phyloP scores from a whole-genome alignment of 2,888 invertebrate species.

The Protodeltote pygarga region DNA sequence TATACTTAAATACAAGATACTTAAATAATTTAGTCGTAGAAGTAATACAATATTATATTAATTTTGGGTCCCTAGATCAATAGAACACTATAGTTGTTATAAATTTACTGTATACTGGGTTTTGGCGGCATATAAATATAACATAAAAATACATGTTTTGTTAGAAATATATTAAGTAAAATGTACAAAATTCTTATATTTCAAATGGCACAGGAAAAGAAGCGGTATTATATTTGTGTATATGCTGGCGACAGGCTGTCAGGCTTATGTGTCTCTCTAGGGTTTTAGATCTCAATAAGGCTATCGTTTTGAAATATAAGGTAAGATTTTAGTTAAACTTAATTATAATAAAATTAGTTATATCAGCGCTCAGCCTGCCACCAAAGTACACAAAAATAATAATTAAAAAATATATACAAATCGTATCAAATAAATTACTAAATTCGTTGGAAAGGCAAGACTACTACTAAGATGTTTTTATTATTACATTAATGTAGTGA shows the following conservation, averaged over 20 bases:
- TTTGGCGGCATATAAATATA: slow-evolving; percentile 29
- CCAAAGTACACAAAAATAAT: slow-evolving; percentile 9
- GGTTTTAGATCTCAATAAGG: too few relatives aligned
- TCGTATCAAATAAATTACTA: slow-evolving; percentile 58
- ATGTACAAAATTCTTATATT: slow-evolving; percentile 45
- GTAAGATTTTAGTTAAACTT: too few relatives aligned
- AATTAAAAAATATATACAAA: slow-evolving; percentile 49
- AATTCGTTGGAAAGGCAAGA: slow-evolving; percentile 82
- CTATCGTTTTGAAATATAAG: too few relatives aligned
- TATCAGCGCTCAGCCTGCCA: neutral
- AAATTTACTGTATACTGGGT: slow-evolving; percentile 28
- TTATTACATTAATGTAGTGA: slow-evolving; percentile 55
- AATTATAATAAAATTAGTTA: too few relatives aligned
- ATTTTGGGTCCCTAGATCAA: slow-evolving; percentile 50
- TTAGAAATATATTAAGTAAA: slow-evolving; percentile 42
- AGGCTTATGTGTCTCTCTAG: neutral
- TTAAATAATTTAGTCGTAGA: slow-evolving; percentile 21
- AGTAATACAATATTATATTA: slow-evolving; percentile 33
- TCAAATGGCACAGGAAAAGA: slow-evolving; percentile 64
- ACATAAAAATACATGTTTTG: slow-evolving; percentile 18
- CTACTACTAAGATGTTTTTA: slow-evolving; percentile 46
- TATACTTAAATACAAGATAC: slow-evolving; percentile 22
- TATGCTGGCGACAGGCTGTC: slow-evolving; percentile 14
- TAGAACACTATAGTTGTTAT: slow-evolving; percentile 29
- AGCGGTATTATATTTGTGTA: slow-evolving; percentile 32